Conservation (phyloP, 2,797 vertebrate genomes). For the Lagodon rhomboides region DNA sequence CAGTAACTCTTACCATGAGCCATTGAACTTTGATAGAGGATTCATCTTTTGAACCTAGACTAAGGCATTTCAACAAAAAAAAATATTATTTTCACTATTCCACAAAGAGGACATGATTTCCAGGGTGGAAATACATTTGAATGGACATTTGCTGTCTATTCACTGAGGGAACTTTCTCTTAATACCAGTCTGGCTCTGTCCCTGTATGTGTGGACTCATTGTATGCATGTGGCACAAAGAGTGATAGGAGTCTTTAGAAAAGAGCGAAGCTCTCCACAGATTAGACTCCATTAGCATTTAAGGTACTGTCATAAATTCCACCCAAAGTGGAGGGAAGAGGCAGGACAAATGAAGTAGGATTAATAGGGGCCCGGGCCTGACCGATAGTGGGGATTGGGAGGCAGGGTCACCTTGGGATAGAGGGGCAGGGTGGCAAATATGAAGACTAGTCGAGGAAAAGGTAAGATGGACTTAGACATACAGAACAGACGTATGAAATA, state of each 20-base stretch:
- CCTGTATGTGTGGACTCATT: constrained; percentile 76
- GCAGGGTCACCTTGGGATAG: constrained; percentile 85
- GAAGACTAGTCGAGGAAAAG: constrained; percentile 65
- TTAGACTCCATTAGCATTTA: constrained; percentile 88
- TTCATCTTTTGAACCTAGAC: constrained; percentile 75
- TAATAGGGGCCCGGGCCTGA: constrained; percentile 82
- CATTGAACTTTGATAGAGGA: constrained; percentile 75
- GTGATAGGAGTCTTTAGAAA: constrained; percentile 87
- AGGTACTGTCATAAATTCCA: constrained; percentile 88
- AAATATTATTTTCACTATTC: constrained; percentile 73
- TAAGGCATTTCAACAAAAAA: constrained; percentile 63
- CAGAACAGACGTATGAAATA: constrained; percentile 74
- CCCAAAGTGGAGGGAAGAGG: constrained; percentile 84
- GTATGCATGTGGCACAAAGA: constrained; percentile 80
- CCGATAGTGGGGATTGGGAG: constrained; percentile 85
- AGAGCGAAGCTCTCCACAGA: constrained; percentile 82
- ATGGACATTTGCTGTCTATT: constrained; percentile 80
- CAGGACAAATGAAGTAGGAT: constrained; percentile 87
- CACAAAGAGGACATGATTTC: constrained; percentile 82
- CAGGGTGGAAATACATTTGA: constrained; percentile 79
- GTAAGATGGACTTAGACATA: constrained; percentile 72
- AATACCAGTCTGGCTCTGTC: constrained; percentile 73
- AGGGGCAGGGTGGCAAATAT: constrained; percentile 66
- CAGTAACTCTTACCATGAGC: constrained; percentile 64
- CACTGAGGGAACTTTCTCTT: constrained; percentile 77